phyloP scores from a whole-genome alignment of 2,113 vertebrate species.

The Sinocyclocheilus anophthalmus region DNA sequence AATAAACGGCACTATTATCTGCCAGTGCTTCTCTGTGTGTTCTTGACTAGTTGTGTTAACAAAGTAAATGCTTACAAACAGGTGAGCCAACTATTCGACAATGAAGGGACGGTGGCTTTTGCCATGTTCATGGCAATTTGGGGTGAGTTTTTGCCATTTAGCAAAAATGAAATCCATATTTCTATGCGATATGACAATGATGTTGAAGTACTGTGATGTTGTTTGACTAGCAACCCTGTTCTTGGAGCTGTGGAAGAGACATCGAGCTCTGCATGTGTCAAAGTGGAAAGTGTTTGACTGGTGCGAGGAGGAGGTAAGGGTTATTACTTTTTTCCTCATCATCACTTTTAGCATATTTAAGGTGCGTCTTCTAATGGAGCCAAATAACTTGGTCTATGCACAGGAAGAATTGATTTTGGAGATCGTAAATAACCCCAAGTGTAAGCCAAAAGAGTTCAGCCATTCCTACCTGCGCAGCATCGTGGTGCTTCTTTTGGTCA shows the following conservation, averaged over 20 bases:
- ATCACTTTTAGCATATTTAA: background rate
- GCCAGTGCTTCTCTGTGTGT: background rate
- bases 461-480: conserved; percentile 83
- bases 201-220: conserved; percentile 10
- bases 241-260: conserved; percentile 91
- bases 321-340: background rate
- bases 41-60: background rate
- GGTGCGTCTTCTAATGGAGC: background rate
- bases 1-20: background rate
- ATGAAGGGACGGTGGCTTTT: conserved; percentile 88
- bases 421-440: conserved; percentile 75
- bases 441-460: conserved; percentile 60
- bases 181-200: background rate
- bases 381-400: conserved; percentile 38
- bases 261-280: conserved; percentile 75
- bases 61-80: conserved; percentile 56
- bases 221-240: conserved; percentile 85
- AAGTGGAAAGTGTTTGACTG: conserved; percentile 84
- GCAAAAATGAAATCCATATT: background rate
- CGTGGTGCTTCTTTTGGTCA: conserved; percentile 76
- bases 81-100: conserved; percentile 92
- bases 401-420: conserved; percentile 89
- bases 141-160: conserved; percentile 78
- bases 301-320: conserved; percentile 88
- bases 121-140: conserved; percentile 93